Conservation (phyloP, 2,797 vertebrate genomes). For the Percopsis omiscomaycus region DNA sequence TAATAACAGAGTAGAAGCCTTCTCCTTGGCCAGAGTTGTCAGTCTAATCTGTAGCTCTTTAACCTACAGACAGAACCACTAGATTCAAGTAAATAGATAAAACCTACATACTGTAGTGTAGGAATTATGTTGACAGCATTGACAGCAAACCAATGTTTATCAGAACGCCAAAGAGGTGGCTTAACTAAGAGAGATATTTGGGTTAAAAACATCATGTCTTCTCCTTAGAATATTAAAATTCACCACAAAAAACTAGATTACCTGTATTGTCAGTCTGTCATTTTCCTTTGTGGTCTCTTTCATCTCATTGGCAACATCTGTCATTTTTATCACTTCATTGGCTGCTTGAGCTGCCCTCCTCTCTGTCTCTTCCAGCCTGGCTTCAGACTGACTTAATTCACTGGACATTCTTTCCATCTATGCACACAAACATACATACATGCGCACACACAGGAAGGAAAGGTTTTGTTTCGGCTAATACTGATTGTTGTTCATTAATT, state of each 20-base stretch:
- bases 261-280: constrained; percentile 53
- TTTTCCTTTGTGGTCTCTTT: constrained; percentile 56
- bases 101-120: too few relatives aligned
- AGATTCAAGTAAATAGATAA: too few relatives aligned
- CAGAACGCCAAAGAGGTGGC: background rate
- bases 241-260: constrained; percentile 20
- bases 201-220: too few relatives aligned
- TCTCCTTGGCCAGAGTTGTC: constrained; percentile 42
- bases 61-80: constrained; percentile 54
- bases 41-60: constrained; percentile 38
- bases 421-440: background rate
- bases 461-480: background rate
- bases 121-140: too few relatives aligned
- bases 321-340: constrained; percentile 53
- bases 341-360: constrained; percentile 39
- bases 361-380: constrained; percentile 62
- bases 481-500: background rate
- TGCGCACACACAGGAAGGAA: background rate
- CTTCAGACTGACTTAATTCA: constrained; percentile 70
- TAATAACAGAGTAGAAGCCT: constrained; percentile 48
- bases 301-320: constrained; percentile 42
- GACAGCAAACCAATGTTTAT: background rate
- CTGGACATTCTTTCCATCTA: constrained; percentile 69
- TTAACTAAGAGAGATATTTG: background rate
- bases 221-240: background rate